Evolutionary conservation across 2,888 invertebrate genomes (phyloP).

Genomic region (Therioaphis trifolii): DNA sequence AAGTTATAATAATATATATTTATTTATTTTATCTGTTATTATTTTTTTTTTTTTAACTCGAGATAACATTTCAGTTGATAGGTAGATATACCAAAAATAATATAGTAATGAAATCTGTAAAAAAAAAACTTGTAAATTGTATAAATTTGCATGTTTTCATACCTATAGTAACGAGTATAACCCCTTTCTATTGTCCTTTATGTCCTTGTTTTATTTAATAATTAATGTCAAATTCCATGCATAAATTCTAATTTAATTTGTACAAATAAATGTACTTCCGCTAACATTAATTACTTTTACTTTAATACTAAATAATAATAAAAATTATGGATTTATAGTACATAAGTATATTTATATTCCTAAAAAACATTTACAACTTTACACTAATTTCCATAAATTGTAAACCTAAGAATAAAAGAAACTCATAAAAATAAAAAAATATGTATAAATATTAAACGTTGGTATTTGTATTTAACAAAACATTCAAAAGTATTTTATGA

Average conservation of each 20-base stretch:
- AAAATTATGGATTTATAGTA: not conserved
- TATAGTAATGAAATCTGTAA: not conserved
- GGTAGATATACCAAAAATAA: not conserved
- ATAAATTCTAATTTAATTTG: conserved; percentile 28
- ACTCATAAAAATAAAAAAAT: too few species aligned
- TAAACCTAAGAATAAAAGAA: too few species aligned
- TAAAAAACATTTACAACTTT: too few species aligned
- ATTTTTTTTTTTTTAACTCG: not conserved
- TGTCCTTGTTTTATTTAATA: conserved; percentile 25
- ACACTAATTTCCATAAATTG: too few species aligned
- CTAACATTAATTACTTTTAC: conserved; percentile 38
- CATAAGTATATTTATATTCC: not conserved
- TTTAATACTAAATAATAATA: conserved; percentile 10
- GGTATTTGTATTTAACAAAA: too few species aligned
- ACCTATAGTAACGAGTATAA: too few species aligned
- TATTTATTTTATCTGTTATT: too few species aligned
- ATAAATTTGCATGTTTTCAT: conserved; percentile 14
- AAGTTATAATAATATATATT: too few species aligned
- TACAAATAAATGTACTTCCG: conserved; percentile 22
- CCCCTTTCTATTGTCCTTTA: conserved; percentile 31
- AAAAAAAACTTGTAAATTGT: conserved; percentile 17
- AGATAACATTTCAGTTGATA: not conserved
- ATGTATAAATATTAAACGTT: too few species aligned
- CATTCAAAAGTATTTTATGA: too few species aligned
- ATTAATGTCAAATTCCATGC: conserved; percentile 35